These are phyloP conservation scores for Zonotrichia leucophrys DNA, from an alignment of 2,113 vertebrate species.

Conservation along the genomic window DNA sequence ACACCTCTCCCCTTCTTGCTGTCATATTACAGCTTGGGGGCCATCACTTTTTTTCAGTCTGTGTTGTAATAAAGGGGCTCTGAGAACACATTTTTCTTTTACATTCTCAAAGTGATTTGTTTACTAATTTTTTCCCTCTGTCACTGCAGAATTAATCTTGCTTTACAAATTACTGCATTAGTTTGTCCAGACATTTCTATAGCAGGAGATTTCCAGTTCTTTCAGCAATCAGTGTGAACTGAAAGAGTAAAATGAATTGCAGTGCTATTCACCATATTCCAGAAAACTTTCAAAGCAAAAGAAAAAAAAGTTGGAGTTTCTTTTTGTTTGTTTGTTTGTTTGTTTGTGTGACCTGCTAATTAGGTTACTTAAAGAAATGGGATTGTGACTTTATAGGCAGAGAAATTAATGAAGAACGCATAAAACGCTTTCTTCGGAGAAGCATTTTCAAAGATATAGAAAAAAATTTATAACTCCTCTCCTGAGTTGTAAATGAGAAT, in stretches of 20 bases:
- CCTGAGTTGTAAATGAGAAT: not conserved
- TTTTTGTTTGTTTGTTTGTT: not conserved
- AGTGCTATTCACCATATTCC: not conserved
- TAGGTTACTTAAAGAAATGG: not conserved
- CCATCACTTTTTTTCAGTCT: not conserved
- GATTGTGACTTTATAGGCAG: not conserved
- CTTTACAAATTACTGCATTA: not conserved
- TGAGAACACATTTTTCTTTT: not conserved
- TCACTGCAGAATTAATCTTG: not conserved
- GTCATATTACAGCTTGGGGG: too few relatives aligned
- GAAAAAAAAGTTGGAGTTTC: not conserved
- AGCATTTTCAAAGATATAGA: not conserved
- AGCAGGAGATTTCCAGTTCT: not conserved
- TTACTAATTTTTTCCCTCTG: slow-evolving; percentile 4
- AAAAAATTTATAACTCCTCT: not conserved
- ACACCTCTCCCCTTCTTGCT: not conserved
- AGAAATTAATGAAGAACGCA: not conserved
- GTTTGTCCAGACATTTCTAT: not conserved
- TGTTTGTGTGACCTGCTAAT: not conserved
- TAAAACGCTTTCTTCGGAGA: not conserved
- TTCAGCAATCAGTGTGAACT: not conserved
- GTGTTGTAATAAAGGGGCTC: not conserved
- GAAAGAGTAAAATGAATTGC: not conserved
- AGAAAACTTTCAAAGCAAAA: not conserved
- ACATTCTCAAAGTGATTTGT: not conserved